Base-by-base conservation (phyloP, 2,888 invertebrate genomes). In the Eupithecia centaureata region DNA sequence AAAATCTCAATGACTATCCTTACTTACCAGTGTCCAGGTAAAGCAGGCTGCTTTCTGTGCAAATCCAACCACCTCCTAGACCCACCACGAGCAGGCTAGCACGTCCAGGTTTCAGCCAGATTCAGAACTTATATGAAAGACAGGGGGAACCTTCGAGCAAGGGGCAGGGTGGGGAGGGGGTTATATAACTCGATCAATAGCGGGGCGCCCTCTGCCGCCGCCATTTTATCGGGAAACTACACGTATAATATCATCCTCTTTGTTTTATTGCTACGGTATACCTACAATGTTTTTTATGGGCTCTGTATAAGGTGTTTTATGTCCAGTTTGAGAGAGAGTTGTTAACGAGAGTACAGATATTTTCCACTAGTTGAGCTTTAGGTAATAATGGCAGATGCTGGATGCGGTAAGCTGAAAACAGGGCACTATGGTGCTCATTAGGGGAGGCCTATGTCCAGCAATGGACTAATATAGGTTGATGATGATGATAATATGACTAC, bases 121-220 rank as follows among this genome's bases (percentile, higher is more conserved):
- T 77, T 79, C 83, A 81, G 85, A 85, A 84, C 84, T 83, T 62
- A 82, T 83, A 83, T 86, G 86, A 88, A 86, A 87, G 86, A 84
- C 86, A 84, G 77, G 78, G 85, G 82, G 67, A 73, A 67, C 73
- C 71, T 56, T 78, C 77, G 78, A 80, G 67, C 73, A 69, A 70
- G 42, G 72, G 77, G 80, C 10, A 22, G 42, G 78, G 77, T 65
- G 76, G 76, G 75, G 76, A 77, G 80, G 81, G 84, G 83, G 84
- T 92, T 92, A 91, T 82, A 87, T 91, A 92, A 92, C 86, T 61
- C 73, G 91, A 91, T 91, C 92, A 89, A 92, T 92, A 90, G 32
- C 78, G 64, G 74, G 77, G 84, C 82, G 82, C 69, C 83, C 82
- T 79, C 79, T 79, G 77, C 72, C 69, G 73, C 80, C 79, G 75